phyloP scores from a whole-genome alignment of 1,140 invertebrate genomes.

The Cotesia vestalis region DNA sequence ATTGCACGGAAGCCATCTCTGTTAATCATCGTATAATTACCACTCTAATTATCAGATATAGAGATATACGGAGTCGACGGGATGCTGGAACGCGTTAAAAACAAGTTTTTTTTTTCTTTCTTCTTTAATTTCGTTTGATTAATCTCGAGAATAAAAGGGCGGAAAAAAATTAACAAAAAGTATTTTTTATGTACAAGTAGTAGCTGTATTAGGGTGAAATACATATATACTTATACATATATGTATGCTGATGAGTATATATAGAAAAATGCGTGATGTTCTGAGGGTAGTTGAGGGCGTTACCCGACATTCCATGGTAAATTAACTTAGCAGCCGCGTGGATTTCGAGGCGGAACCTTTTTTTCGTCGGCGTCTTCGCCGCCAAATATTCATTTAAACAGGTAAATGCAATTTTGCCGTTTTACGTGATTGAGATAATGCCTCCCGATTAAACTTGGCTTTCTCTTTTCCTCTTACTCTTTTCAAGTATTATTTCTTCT shows the following conservation, averaged over 20 bases:
- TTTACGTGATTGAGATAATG: conserved; percentile 69
- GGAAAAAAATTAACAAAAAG: conserved; percentile 11
- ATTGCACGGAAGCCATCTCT: conserved; percentile 64
- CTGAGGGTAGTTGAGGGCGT: conserved; percentile 50
- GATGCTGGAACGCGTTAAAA: conserved; percentile 1
- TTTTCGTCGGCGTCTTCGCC: conserved; percentile 54
- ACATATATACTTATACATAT: conserved; percentile 7
- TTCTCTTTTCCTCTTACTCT: conserved; percentile 28
- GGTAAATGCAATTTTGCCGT: conserved; percentile 68
- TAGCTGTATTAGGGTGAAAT: background rate
- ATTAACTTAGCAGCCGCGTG: conserved; percentile 66
- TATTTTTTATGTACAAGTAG: background rate
- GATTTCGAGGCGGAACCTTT: conserved; percentile 32
- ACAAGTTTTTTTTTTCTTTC: conserved; percentile 2
- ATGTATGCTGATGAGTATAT: background rate
- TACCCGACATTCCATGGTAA: conserved; percentile 65
- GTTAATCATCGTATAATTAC: conserved; percentile 67
- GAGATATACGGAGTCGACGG: conserved; percentile 52
- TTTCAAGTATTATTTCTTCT: conserved; percentile 31
- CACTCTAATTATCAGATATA: conserved; percentile 64
- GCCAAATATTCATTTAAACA: conserved; percentile 69
- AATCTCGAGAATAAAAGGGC: background rate
- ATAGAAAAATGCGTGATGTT: background rate
- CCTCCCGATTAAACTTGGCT: conserved; percentile 59
- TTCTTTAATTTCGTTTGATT: conserved; percentile 5